Conservation (phyloP, 30 jellyfish, hydroid and myxozoan genomes). For the Turritopsis rubra region DNA sequence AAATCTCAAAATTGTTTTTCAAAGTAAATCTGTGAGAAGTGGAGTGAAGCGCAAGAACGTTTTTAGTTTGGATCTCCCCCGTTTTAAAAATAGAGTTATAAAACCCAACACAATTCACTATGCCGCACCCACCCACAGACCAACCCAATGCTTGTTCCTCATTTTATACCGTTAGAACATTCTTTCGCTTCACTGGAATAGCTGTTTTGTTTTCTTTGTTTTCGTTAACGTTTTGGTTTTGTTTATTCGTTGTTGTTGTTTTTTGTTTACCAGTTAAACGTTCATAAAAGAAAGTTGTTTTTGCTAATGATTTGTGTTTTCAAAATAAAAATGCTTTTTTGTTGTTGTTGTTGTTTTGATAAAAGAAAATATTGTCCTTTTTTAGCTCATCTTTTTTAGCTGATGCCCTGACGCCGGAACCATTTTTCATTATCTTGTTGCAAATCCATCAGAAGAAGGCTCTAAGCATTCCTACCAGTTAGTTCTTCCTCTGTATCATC, state of each 20-base stretch:
- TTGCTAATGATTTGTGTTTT: not conserved
- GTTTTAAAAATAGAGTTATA: too few relatives aligned
- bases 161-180: not conserved
- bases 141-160: not conserved
- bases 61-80: not conserved
- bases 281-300: not conserved
- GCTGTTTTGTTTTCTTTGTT: not conserved
- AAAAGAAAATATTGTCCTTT: not conserved
- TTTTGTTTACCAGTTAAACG: not conserved
- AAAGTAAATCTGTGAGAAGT: not conserved
- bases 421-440: slow-evolving; percentile 5
- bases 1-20: not conserved
- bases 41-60: not conserved
- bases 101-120: too few relatives aligned
- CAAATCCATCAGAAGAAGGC: not conserved
- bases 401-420: slow-evolving; percentile 13
- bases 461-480: slow-evolving; percentile 45
- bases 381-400: slow-evolving; percentile 22
- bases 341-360: not conserved
- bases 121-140: not conserved
- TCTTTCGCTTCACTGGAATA: not conserved
- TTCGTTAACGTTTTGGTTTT: not conserved
- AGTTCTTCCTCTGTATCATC: slow-evolving; percentile 97
- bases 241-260: not conserved
- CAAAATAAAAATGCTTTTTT: not conserved